A percentile compares a stretch with the other conserved stretches of the same genome.
Evolutionary conservation across 2,888 invertebrate genomes (phyloP).

Genomic region (Nemotelus nigrinus): DNA sequence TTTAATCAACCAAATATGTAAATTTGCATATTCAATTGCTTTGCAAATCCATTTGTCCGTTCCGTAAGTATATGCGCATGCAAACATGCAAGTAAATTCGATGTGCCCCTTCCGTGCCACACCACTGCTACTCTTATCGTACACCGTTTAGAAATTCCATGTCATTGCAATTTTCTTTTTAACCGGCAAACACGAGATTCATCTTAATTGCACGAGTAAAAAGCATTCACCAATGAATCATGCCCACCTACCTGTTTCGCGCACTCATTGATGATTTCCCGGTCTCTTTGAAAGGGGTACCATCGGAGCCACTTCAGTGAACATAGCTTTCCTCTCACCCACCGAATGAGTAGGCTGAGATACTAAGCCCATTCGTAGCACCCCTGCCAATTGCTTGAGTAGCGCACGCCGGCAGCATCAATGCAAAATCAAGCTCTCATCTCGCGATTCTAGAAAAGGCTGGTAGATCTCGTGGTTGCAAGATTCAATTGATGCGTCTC

Average conservation of each 20-base stretch:
- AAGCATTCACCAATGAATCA: neutral
- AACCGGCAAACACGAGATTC: conserved; percentile 14
- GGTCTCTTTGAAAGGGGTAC: neutral
- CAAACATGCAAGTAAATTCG: too few relatives aligned
- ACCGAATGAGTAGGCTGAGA: neutral
- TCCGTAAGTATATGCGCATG: too few relatives aligned
- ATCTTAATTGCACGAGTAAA: neutral
- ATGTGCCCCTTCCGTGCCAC: too few relatives aligned
- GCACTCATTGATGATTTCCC: neutral
- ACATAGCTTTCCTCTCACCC: neutral
- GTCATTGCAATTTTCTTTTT: conserved; percentile 22
- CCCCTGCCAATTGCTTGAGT: too few relatives aligned
- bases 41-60: too few relatives aligned
- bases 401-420: too few relatives aligned
- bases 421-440: too few relatives aligned
- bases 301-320: neutral
- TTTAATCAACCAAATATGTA: too few relatives aligned
- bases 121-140: neutral
- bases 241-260: neutral
- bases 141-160: conserved; percentile 19
- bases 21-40: too few relatives aligned
- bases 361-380: neutral
- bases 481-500: neutral
- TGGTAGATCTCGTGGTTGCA: neutral
- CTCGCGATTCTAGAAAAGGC: too few relatives aligned